phyloP scores from a whole-genome alignment of 2,888 invertebrate genomes.

The Exocentrus adspersus region DNA sequence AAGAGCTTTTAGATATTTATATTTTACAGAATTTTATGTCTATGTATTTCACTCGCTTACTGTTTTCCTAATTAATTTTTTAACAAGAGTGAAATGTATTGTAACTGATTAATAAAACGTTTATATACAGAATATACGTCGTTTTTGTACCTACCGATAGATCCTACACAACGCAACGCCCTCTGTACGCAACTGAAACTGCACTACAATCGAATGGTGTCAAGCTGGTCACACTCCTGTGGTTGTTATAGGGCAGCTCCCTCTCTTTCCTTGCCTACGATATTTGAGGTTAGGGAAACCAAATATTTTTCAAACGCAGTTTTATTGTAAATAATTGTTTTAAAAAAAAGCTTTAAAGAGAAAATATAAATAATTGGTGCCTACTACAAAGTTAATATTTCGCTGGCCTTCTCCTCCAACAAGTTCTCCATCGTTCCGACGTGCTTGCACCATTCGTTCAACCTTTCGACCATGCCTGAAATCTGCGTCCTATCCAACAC shows the following conservation, averaged over 20 bases:
- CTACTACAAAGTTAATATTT: conserved; percentile 75
- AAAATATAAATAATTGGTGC: conserved; percentile 35
- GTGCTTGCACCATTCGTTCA: conserved; percentile 79
- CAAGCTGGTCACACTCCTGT: no score
- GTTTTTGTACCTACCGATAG: not conserved
- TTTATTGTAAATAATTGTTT: conserved; percentile 31
- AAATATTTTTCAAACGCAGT: not conserved
- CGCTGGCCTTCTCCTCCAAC: conserved; percentile 78
- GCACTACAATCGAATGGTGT: no score
- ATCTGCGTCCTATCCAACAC: conserved; percentile 78
- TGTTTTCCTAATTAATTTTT: conserved; percentile 42
- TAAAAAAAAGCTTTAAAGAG: conserved; percentile 27
- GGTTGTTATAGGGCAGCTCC: no score
- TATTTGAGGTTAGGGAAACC: no score
- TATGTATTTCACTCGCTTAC: conserved; percentile 28
- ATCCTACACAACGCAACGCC: not conserved
- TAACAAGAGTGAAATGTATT: conserved; percentile 52
- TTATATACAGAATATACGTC: conserved; percentile 7
- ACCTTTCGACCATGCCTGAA: conserved; percentile 74
- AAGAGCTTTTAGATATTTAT: conserved; percentile 42
- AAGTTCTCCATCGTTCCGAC: conserved; percentile 78
- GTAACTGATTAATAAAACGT: conserved; percentile 43
- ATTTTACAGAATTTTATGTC: conserved; percentile 26
- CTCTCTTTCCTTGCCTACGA: no score
- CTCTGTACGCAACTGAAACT: no score